Evolutionary conservation across 2,797 vertebrate genomes (phyloP).

Genomic region (Myotis pilosus): DNA sequence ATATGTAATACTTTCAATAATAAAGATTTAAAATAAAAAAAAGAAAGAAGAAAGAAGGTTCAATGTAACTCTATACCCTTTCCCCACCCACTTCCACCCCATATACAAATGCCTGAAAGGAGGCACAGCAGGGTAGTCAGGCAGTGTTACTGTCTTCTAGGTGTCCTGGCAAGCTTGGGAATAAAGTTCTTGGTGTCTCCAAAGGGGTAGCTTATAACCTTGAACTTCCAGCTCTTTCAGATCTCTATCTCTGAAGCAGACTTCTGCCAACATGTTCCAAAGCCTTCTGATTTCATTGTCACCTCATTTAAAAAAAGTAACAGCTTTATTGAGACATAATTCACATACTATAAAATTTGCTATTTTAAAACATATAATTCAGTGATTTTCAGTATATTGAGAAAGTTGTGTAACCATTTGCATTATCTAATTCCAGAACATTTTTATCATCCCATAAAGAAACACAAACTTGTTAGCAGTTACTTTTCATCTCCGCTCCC

Average conservation of each 20-base stretch:
- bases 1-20: no score
- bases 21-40: no score
- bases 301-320: background rate
- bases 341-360: background rate
- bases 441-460: background rate
- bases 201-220: background rate
- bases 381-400: background rate
- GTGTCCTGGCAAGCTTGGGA: background rate
- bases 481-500: background rate
- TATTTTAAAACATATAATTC: background rate
- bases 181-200: background rate
- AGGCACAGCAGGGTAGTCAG: background rate
- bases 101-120: background rate
- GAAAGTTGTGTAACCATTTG: background rate
- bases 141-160: background rate
- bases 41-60: background rate
- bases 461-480: background rate
- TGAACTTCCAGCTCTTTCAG: background rate
- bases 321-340: background rate
- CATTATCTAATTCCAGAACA: background rate
- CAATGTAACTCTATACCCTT: background rate
- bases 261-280: background rate
- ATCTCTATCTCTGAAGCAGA: background rate
- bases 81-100: background rate
- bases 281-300: conserved; percentile 32